Evolutionary conservation across 92 coral and sea anemone species (phyloP).

Genomic region (Phenganax stokvisi): DNA sequence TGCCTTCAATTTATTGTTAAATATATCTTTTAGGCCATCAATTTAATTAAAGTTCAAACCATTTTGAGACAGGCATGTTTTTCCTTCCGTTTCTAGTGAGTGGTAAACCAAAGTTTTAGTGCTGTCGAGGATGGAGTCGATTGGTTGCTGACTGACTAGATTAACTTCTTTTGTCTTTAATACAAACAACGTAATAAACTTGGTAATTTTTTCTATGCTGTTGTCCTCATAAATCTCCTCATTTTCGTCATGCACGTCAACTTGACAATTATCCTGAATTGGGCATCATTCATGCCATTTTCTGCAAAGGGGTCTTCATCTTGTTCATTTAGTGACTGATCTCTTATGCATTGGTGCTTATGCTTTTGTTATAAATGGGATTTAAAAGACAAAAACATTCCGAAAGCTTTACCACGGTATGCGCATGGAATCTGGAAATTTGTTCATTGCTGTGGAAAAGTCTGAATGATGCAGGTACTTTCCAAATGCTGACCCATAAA

Average conservation of each 20-base stretch:
- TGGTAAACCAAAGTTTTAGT: slow-evolving; percentile 18
- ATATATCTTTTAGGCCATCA: background rate
- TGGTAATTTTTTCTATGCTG: slow-evolving; percentile 14
- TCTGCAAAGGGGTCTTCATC: background rate
- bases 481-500: no score
- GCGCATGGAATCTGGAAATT: slow-evolving; percentile 10
- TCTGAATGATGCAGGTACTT: no score
- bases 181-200: no score
- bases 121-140: slow-evolving; percentile 22
- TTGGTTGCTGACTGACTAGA: slow-evolving; percentile 14
- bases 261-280: background rate
- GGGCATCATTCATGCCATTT: background rate
- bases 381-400: background rate
- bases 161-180: background rate
- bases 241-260: background rate
- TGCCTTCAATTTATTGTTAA: background rate
- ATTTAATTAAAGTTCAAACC: background rate
- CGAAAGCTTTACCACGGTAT: slow-evolving; percentile 24
- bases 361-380: slow-evolving; percentile 2
- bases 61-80: slow-evolving; percentile 15
- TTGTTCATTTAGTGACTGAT: slow-evolving; percentile 6
- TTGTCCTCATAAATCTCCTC: background rate
- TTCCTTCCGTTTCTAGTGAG: slow-evolving; percentile 1
- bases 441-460: slow-evolving; percentile 27
- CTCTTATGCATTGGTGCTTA: slow-evolving; percentile 14